These are phyloP conservation scores for Tragulus kanchil DNA, from an alignment of 2,113 vertebrate species.

Conservation along the genomic window DNA sequence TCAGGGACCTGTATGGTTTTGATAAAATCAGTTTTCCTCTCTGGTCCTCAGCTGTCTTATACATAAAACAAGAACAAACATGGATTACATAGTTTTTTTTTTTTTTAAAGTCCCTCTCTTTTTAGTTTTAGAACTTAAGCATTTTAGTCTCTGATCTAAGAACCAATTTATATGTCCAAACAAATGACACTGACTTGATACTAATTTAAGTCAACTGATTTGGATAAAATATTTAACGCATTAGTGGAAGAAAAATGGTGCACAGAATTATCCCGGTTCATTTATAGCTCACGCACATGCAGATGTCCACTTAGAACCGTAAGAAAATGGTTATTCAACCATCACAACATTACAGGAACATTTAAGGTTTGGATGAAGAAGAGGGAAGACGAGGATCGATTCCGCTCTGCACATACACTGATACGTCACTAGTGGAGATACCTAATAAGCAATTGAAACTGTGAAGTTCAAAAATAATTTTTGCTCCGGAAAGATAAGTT, in stretches of 20 bases:
- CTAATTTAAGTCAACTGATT: background rate
- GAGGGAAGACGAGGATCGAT: background rate
- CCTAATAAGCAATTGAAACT: background rate
- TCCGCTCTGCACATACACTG: background rate
- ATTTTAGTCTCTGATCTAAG: background rate
- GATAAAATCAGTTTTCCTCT: background rate
- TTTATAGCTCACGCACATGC: background rate
- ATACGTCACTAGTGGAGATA: background rate
- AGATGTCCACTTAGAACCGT: background rate
- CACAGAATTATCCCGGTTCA: background rate
- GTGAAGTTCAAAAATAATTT: background rate
- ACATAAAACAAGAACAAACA: background rate
- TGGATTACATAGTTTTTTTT: background rate
- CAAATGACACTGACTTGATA: background rate
- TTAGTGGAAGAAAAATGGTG: background rate
- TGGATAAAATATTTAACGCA: background rate
- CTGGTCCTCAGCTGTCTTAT: background rate
- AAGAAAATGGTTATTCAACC: background rate
- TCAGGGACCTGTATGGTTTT: background rate
- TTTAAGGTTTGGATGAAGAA: background rate
- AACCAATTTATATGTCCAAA: background rate
- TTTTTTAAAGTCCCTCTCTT: background rate
- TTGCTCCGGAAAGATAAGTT: slow-evolving; percentile 28
- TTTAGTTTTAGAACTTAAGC: background rate
- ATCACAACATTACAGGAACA: background rate